A percentile compares a stretch with the other conserved stretches of the same genome.
These are phyloP conservation scores for Eidolon helvum DNA, from an alignment of 2,113 vertebrate genomes.

Conservation along the genomic window DNA sequence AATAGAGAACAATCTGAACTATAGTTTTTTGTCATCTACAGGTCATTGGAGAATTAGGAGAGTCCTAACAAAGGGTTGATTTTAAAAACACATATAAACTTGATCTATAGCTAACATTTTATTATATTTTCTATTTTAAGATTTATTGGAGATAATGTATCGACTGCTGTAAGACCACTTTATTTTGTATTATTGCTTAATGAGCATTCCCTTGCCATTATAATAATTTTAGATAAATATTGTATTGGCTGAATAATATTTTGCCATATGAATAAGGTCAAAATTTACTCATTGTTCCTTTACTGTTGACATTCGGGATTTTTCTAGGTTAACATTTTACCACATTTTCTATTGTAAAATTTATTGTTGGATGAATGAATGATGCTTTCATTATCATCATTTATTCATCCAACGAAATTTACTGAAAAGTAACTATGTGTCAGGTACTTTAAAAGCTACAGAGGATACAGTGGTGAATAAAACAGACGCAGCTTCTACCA, in stretches of 20 bases:
- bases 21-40: neutral
- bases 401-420: neutral
- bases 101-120: neutral
- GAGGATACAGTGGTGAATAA: neutral
- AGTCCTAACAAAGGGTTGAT: neutral
- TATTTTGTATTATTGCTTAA: neutral
- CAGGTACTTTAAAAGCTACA: neutral
- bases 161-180: neutral
- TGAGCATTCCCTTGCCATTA: neutral
- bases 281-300: neutral
- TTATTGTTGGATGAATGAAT: too few species aligned
- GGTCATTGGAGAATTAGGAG: neutral
- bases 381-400: neutral
- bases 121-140: neutral
- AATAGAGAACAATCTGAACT: neutral
- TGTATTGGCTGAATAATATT: neutral
- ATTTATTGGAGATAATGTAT: neutral
- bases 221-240: neutral
- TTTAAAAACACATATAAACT: neutral
- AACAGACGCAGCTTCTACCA: neutral
- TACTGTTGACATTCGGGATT: neutral
- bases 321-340: neutral
- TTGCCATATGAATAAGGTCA: neutral
- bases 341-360: too few species aligned
- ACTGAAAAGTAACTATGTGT: neutral